Conservation (phyloP, 2,888 invertebrate species). For the Ophion obscuratus region DNA sequence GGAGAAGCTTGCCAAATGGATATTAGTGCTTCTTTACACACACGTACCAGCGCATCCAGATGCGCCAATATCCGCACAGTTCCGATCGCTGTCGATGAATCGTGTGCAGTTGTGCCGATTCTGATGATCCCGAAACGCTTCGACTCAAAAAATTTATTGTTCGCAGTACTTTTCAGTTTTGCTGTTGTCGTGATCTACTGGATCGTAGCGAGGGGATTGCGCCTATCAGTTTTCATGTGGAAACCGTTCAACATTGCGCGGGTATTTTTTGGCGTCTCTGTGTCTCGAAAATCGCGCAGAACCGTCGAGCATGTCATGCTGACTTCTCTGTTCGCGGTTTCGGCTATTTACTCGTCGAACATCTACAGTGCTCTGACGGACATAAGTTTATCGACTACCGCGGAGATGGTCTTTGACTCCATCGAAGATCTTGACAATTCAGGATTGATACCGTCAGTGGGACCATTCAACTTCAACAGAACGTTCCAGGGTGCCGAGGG, state of each 20-base stretch:
- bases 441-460: constrained; percentile 53
- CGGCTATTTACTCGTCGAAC: constrained; percentile 57
- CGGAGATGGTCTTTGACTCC: constrained; percentile 32
- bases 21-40: background rate
- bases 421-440: constrained; percentile 62
- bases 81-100: constrained; percentile 17
- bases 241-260: constrained; percentile 26
- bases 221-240: constrained; percentile 50
- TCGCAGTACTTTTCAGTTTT: constrained; percentile 13
- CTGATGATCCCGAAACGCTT: background rate
- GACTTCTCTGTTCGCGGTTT: constrained; percentile 52
- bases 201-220: constrained; percentile 20
- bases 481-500: constrained; percentile 41
- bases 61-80: constrained; percentile 31
- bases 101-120: constrained; percentile 40
- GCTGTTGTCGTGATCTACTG: constrained; percentile 45
- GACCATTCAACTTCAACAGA: constrained; percentile 5
- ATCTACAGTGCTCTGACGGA: constrained; percentile 42
- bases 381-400: no score
- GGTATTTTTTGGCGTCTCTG: constrained; percentile 6
- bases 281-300: constrained; percentile 20
- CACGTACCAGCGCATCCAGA: background rate
- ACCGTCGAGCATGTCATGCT: constrained; percentile 58
- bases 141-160: background rate
- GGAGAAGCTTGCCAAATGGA: constrained; percentile 35